Evolutionary conservation across 2,888 invertebrate species (phyloP).

Genomic region (Leptinotarsa peninsularis): DNA sequence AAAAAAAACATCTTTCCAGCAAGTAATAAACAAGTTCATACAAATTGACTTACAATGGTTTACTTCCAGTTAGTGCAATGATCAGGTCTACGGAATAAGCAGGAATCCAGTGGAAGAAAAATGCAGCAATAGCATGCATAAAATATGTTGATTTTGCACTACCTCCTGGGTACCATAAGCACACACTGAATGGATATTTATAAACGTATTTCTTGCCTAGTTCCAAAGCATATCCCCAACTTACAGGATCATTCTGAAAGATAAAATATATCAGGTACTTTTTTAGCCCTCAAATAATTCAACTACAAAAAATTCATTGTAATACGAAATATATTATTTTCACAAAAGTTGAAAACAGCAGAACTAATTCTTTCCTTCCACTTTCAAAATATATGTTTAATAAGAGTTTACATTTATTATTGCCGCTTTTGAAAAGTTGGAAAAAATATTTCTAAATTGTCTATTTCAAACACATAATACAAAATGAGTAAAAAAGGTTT

Average conservation of each 20-base stretch:
- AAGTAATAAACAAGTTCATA: background rate
- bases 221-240: conserved; percentile 87
- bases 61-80: conserved; percentile 75
- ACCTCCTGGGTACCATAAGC: conserved; percentile 85
- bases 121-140: conserved; percentile 74
- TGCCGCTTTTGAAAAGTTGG: too few species aligned
- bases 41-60: conserved; percentile 77
- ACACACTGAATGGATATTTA: conserved; percentile 80
- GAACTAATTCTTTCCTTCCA: too few species aligned
- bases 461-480: too few species aligned
- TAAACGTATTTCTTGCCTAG: conserved; percentile 73
- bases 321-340: background rate
- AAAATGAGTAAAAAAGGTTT: background rate
- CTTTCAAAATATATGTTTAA: too few species aligned
- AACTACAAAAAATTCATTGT: background rate
- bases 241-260: conserved; percentile 76
- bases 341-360: too few species aligned
- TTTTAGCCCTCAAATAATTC: background rate
- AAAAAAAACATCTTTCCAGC: background rate
- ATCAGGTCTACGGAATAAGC: conserved; percentile 82
- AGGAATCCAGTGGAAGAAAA: conserved; percentile 81
- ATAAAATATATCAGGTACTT: too few species aligned
- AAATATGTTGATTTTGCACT: conserved; percentile 76
- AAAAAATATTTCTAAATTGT: too few species aligned
- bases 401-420: too few species aligned